Conservation (phyloP, 2,113 vertebrate genomes). For the Malurus alboscapulatus region DNA sequence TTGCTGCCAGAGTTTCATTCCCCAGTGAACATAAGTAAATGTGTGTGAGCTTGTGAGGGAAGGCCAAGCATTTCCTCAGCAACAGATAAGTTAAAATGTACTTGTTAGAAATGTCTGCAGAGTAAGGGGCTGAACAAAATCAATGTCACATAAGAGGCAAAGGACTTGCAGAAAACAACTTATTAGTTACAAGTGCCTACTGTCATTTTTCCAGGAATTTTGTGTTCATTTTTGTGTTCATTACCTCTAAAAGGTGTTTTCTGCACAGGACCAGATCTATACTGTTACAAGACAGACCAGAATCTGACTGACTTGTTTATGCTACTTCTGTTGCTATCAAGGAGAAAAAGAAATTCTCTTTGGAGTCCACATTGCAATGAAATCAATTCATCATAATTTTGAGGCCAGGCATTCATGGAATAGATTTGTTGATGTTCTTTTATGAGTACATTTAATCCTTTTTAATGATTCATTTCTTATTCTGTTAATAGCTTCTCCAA, state of each 20-base stretch:
- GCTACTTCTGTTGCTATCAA: background rate
- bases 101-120: background rate
- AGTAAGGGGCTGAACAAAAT: background rate
- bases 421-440: background rate
- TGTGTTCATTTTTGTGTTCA: background rate
- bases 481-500: background rate
- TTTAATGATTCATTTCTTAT: background rate
- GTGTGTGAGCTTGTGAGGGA: background rate
- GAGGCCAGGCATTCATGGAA: background rate
- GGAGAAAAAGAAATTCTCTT: background rate
- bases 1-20: background rate
- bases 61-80: background rate
- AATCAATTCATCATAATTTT: background rate
- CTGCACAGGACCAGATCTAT: background rate
- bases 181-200: background rate
- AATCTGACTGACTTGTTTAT: background rate
- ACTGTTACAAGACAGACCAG: background rate
- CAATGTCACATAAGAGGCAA: background rate
- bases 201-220: background rate
- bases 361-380: background rate
- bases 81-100: fast-evolving
- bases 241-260: background rate
- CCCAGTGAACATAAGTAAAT: background rate
- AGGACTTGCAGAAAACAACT: background rate
- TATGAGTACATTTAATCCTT: background rate